Evolutionary conservation across 2,797 vertebrate species (phyloP).

Genomic region (Sylvia borin): DNA sequence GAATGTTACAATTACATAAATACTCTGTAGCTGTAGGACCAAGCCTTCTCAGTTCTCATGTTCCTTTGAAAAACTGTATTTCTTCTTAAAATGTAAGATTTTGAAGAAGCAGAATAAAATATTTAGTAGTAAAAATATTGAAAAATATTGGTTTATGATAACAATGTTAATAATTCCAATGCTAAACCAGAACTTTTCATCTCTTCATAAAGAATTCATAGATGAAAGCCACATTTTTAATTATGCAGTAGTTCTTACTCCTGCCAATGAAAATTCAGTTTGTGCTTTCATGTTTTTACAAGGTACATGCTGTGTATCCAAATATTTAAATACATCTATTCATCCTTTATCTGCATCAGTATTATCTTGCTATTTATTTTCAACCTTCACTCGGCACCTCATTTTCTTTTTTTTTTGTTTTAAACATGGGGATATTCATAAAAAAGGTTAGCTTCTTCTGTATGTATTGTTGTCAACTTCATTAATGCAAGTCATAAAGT

Average conservation of each 20-base stretch:
- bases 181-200: not conserved
- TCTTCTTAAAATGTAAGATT: not conserved
- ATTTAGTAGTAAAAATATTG: not conserved
- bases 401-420: not conserved
- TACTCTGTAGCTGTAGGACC: not conserved
- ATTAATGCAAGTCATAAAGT: not conserved
- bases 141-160: slow-evolving; percentile 21
- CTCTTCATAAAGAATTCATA: slow-evolving; percentile 44
- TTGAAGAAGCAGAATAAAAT: slow-evolving; percentile 21
- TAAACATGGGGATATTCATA: not conserved
- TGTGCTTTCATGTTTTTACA: not conserved
- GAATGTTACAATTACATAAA: not conserved
- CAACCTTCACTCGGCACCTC: not conserved
- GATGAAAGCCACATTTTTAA: not conserved
- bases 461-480: not conserved
- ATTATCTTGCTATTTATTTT: not conserved
- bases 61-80: not conserved
- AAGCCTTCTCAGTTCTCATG: not conserved
- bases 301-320: not conserved
- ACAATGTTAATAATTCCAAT: not conserved
- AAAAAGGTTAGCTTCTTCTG: not conserved
- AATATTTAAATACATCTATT: slow-evolving; percentile 4
- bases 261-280: not conserved
- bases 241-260: not conserved
- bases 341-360: not conserved